Evolutionary conservation across 2,113 vertebrate genomes (phyloP).

Genomic region (Alethe castanea): DNA sequence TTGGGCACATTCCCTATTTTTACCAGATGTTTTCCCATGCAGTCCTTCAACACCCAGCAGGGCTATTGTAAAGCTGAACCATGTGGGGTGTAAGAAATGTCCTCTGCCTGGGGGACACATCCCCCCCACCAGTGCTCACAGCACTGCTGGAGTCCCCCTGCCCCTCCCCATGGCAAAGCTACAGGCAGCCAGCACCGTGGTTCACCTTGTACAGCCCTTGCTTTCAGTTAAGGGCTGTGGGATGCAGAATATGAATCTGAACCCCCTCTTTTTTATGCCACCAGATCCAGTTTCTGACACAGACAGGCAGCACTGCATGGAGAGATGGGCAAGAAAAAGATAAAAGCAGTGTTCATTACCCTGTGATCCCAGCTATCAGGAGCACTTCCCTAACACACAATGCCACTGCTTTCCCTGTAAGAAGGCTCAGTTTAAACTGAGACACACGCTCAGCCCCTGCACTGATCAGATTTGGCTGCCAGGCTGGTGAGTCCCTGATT

Average conservation of each 20-base stretch:
- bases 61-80: not conserved
- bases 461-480: not conserved
- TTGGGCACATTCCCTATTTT: not conserved
- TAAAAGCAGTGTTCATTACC: not conserved
- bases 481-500: not conserved
- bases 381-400: not conserved
- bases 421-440: not conserved
- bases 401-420: not conserved
- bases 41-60: not conserved
- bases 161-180: fast-evolving
- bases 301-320: not conserved
- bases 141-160: not conserved
- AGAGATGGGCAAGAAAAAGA: not conserved
- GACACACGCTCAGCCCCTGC: not conserved
- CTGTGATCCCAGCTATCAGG: not conserved
- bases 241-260: not conserved
- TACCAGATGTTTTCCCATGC: not conserved
- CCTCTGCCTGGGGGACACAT: not conserved
- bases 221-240: not conserved
- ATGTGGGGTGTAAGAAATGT: not conserved
- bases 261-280: not conserved
- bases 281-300: not conserved
- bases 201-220: not conserved
- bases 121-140: not conserved
- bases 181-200: not conserved